Evolutionary conservation across 2,797 vertebrate species (phyloP), one percentile per base, ranked within the genome.

Genomic region (Taeniopygia guttata): DNA sequence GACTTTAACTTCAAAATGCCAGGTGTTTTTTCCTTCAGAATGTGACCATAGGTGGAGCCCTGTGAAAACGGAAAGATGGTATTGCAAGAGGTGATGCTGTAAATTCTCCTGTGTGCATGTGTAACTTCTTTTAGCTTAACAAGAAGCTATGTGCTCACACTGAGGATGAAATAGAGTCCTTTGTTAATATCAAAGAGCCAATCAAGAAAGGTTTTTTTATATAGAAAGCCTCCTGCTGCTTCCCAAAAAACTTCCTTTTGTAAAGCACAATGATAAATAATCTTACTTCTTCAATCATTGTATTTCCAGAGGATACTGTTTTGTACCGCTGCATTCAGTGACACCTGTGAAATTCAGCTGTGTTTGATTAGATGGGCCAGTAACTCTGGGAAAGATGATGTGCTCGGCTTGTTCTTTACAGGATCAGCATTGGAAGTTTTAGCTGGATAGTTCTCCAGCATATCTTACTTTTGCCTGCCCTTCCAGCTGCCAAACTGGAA

Each of bases 191-290:
- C 84, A 91, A 84, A 85, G 76, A 90, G 74, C 55, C 75, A 95
- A 81, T 90, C 64, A 74, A 90, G 83, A n/a, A 23, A 75, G 23
- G 34, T 86, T 54, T 96, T 83, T 93, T 90, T 92, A 72, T 94
- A 64, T 51, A 81, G 75, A 78, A 81, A 91, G 54, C 82, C 75
- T 95, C 95, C 96, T 94, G 93, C 95, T 83, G 95, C 93, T 96
- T 95, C 76, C 81, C 83, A 82, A 36, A 96, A 95, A 90, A 77
- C 75, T 81, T 93, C 60, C 63, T 75, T 97, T 97, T 93, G 91
- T 93, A 93, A 93, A 96, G 62, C 56, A 46, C 94, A 48, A 91
- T 98, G 97, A 97, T 97, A 98, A 97, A 96, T 96, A 94, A 97
- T 94, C 48, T 92, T 85, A 79, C 87, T 94, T 97, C 96, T 94